Evolutionary conservation across 37 sponge, comb jelly and placozoan genomes (phyloP).

Genomic region (Beroe ovata): DNA sequence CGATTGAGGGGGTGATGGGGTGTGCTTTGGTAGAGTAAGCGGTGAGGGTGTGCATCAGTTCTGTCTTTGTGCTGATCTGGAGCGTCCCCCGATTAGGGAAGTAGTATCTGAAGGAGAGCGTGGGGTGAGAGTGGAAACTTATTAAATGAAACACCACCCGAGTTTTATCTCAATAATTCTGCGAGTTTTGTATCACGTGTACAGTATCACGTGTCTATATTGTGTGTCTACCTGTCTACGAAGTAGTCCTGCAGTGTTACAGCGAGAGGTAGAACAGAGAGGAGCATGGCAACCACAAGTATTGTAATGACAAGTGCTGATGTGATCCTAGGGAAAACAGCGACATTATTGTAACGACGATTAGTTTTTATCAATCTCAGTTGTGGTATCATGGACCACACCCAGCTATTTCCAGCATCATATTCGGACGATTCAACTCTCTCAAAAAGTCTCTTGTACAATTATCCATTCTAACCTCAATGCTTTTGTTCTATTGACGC

Average conservation of each 20-base stretch:
- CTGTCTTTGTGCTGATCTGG: too few relatives aligned
- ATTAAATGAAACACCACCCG: too few relatives aligned
- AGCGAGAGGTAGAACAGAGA: constrained; percentile 11
- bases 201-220: too few relatives aligned
- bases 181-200: too few relatives aligned
- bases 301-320: not conserved
- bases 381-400: too few relatives aligned
- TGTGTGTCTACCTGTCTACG: constrained; percentile 34
- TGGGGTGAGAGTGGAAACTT: too few relatives aligned
- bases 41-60: not conserved
- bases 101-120: constrained; percentile 36
- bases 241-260: constrained; percentile 2
- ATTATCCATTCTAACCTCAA: not conserved
- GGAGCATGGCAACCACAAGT: not conserved
- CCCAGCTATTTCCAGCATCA: too few relatives aligned
- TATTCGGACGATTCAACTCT: too few relatives aligned
- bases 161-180: too few relatives aligned
- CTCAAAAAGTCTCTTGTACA: too few relatives aligned
- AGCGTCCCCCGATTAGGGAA: constrained; percentile 24
- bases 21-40: not conserved
- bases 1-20: not conserved
- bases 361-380: too few relatives aligned
- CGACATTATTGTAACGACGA: too few relatives aligned
- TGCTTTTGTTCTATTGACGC: not conserved
- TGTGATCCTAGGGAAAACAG: constrained; percentile 31